Evolutionary conservation across 2,888 invertebrate genomes (phyloP), one percentile per base, ranked within the genome.

Genomic region (Alloplasta piceator): DNA sequence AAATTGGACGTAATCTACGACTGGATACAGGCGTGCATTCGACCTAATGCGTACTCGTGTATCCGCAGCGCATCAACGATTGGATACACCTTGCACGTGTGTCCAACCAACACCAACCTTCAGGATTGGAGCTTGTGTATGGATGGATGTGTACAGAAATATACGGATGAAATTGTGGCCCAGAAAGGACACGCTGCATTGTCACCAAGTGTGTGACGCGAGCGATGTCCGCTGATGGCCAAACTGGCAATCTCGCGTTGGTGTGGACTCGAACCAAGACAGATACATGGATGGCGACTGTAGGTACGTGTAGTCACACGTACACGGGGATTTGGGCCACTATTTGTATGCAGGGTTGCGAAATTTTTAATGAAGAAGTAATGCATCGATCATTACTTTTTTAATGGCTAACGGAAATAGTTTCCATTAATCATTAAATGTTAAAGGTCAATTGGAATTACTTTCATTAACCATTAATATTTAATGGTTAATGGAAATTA

Each of bases 1-100:
- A 88, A 89, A 89, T 89, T 89, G 89, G 88, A 89, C 88, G 88
- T 83, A 83, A 84, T 80, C 83, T 84, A 80, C 72, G 74, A 82
- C 77, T 76, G 81, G 82, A 84, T 83, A 85, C 76, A 70, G 76
- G 66, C 75, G 68, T 64, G 63, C 74, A 74, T 77, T 82, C 74
- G 73, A 75, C 73, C 78, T 78, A 78, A 82, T 83, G 72, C 64
- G 77, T 70, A 80, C 50, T 73, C 58, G 73, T 70, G 50, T 63
- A 79, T 70, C 77, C 64, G 43, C 46, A 56, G 16, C 56, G 39
- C 36, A 58, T 38, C 38, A 64, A 14, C 64, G 6, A 36, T n/a
- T 26, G 16, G 1, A 64, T 16, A 64, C 66, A 48, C 16, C 36
- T 52, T 52, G 12, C 26, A 10, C 10, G 58, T 46, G 38, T 58